These are phyloP conservation scores for Caenorhabditis doughertyi DNA, from an alignment of 2,888 invertebrate genomes.

Conservation along the genomic window DNA sequence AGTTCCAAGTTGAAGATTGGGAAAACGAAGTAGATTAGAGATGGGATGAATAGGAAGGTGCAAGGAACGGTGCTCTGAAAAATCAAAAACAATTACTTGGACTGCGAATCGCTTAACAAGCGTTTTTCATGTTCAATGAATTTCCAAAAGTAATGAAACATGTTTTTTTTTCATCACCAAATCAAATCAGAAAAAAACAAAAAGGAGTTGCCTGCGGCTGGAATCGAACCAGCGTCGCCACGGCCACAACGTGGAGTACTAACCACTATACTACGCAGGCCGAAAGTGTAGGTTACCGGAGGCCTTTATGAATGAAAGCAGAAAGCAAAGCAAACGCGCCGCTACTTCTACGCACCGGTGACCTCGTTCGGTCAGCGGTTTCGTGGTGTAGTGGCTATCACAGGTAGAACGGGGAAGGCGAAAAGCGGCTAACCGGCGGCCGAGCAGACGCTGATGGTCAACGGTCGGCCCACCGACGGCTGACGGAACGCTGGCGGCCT, in stretches of 20 bases:
- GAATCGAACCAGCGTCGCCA: conserved; percentile 82
- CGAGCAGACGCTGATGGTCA: too few species aligned
- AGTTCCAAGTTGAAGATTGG: conserved; percentile 30
- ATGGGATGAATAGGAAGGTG: conserved; percentile 33
- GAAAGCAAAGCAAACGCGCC: not conserved
- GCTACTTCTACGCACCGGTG: not conserved
- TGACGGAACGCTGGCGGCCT: too few species aligned
- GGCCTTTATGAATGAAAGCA: not conserved
- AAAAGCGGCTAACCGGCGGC: too few species aligned
- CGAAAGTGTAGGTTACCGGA: not conserved
- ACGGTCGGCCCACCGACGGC: too few species aligned
- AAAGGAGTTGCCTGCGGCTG: conserved; percentile 77
- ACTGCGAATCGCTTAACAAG: too few species aligned
- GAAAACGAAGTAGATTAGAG: conserved; percentile 29
- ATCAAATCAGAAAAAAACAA: conserved; percentile 1
- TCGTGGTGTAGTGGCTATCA: conserved; percentile 70
- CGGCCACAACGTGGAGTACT: conserved; percentile 82
- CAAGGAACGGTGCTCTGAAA: conserved; percentile 35
- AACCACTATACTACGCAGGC: conserved; percentile 79
- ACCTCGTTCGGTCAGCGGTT: conserved; percentile 8
- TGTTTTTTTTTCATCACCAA: too few species aligned
- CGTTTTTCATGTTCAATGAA: not conserved
- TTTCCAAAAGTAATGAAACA: too few species aligned
- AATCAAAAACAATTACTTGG: too few species aligned
- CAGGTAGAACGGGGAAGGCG: too few species aligned